These are phyloP conservation scores for Parnassius glacialis DNA, from an alignment of 2,888 invertebrate species.

Conservation along the genomic window DNA sequence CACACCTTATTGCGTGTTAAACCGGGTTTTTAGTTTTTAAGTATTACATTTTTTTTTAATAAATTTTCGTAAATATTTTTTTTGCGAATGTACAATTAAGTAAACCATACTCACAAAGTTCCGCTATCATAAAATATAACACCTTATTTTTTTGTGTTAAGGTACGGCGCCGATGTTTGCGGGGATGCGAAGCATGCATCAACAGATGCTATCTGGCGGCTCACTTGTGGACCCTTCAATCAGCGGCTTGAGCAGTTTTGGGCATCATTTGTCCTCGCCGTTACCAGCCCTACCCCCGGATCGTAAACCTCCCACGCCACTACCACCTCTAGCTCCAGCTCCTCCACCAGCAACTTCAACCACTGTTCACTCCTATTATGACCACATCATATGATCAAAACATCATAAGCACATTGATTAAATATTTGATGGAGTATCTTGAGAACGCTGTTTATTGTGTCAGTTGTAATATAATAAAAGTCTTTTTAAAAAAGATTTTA, in stretches of 20 bases:
- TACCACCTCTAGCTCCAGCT: conserved; percentile 70
- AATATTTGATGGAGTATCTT: not conserved
- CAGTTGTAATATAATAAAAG: not conserved
- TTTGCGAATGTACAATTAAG: not conserved
- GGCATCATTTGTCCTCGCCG: conserved; percentile 56
- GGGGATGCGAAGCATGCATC: conserved; percentile 67
- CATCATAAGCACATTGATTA: not conserved
- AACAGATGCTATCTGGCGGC: conserved; percentile 64
- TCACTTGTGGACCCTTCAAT: conserved; percentile 50
- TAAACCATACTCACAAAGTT: too few species aligned
- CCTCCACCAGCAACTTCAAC: conserved; percentile 63
- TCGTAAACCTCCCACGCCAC: conserved; percentile 80
- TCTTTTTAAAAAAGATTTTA: too few species aligned
- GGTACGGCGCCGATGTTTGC: conserved; percentile 67
- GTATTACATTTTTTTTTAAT: not conserved
- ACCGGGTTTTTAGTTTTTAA: too few species aligned
- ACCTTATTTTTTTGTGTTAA: conserved; percentile 33
- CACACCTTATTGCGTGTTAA: too few species aligned
- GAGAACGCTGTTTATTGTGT: conserved; percentile 3
- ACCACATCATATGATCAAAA: conserved; percentile 37
- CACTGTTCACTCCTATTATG: conserved; percentile 63
- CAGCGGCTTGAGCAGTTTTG: conserved; percentile 60
- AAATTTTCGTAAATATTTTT: not conserved
- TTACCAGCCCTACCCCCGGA: conserved; percentile 75
- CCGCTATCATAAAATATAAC: too few species aligned